A percentile compares a stretch with the other conserved stretches of the same genome.
These are phyloP conservation scores for Danio tinwini DNA, from an alignment of 2,797 vertebrate genomes.

Conservation along the genomic window DNA sequence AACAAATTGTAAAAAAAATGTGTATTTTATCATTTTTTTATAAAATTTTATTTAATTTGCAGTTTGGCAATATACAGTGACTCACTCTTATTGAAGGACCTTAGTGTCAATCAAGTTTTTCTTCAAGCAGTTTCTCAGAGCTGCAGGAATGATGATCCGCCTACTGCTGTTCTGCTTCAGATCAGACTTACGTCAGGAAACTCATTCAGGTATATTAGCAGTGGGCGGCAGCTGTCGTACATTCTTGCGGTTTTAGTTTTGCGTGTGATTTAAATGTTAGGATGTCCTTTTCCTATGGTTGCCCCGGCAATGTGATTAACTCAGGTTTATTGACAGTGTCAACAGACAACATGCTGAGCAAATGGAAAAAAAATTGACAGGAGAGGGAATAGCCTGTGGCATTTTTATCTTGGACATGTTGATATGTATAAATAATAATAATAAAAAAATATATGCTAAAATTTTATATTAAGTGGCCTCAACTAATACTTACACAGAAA, in stretches of 20 bases:
- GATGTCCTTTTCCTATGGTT: constrained; percentile 60
- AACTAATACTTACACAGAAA: too few relatives aligned
- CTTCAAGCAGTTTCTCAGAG: constrained; percentile 40
- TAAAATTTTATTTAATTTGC: background rate
- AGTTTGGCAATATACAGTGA: background rate
- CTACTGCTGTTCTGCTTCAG: constrained; percentile 9
- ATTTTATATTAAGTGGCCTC: too few relatives aligned
- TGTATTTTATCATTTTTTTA: background rate
- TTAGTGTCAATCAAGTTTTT: constrained; percentile 8
- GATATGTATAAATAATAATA: background rate
- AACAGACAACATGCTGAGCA: constrained; percentile 52
- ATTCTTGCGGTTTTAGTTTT: constrained; percentile 63
- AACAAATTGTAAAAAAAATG: background rate
- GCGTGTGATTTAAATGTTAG: constrained; percentile 60
- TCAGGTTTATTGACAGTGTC: constrained; percentile 51
- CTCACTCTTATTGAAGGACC: background rate
- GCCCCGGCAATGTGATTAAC: constrained; percentile 58
- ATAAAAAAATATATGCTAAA: too few relatives aligned
- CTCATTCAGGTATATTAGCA: constrained; percentile 39
- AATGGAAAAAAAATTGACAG: constrained; percentile 61
- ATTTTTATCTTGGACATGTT: background rate
- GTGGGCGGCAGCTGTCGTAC: constrained; percentile 50
- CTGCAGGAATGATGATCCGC: constrained; percentile 19
- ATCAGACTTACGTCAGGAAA: constrained; percentile 49
- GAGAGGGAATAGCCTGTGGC: background rate